Evolutionary conservation across 2,888 invertebrate species (phyloP), one percentile per base, ranked within the genome.

Genomic region (Erebia aethiops): DNA sequence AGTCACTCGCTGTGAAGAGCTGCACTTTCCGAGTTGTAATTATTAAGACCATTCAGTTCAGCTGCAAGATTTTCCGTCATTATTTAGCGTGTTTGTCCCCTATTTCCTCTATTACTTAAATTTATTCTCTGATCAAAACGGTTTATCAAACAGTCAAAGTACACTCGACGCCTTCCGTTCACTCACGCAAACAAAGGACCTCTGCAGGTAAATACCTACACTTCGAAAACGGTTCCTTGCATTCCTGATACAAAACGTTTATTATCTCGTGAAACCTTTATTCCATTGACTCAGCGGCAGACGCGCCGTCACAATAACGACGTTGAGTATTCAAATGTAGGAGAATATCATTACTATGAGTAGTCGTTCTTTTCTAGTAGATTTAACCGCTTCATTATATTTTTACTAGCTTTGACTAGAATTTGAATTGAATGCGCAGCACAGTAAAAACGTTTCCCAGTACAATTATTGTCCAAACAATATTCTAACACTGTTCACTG

Each of bases 221-320:
- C 21, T 21, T 21, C 21, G 21, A 21, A 21, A 21, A 21, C 21
- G 21, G 21, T 2, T 21, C 21, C 21, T 21, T 21, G 21, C 21
- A 21, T 56, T 43, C 21, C 35, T 52, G 51, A 16, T 66, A 66
- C 56, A 66, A 56, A 66, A 57, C 66, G 56, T 66, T 66, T 66
- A 21, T 66, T 66, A 66, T 56, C 66, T n/a, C 41, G 46, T 66
- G 56, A 66, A 66, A 66, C 46, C 43, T 66, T 66, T 66, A 57
- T 57, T 57, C 56, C n/a, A 43, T 66, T 66, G 66, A 56, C 56
- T 56, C 43, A 43, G 43, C 56, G 56, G 56, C 52, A 57, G 56
- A 35, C 35, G 41, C 56, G 54, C 3, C 43, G 21, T 18, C 18
- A 56, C 46, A 56, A 56, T 57, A 10, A 56, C 66, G 52, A 9